These are phyloP conservation scores for Tetramorium alpestre DNA, from an alignment of 1,140 invertebrate genomes.

Conservation along the genomic window DNA sequence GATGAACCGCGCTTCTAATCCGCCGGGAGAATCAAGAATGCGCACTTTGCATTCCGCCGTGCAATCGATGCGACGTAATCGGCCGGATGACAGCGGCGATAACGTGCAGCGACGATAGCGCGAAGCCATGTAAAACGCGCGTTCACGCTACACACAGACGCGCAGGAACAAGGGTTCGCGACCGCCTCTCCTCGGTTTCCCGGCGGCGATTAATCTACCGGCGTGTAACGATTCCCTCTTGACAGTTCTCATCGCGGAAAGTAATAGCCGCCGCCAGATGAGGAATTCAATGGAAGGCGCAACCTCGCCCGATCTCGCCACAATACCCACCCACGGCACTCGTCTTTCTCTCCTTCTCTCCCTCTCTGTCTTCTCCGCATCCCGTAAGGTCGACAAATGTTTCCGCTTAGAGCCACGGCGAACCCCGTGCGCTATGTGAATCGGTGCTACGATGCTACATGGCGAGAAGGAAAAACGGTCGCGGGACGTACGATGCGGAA, in stretches of 20 bases:
- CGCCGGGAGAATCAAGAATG: not conserved
- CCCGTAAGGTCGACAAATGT: constrained; percentile 49
- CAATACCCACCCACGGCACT: constrained; percentile 47
- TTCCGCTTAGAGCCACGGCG: constrained; percentile 44
- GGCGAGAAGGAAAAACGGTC: not conserved
- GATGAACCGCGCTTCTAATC: constrained; percentile 29
- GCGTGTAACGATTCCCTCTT: constrained; percentile 64
- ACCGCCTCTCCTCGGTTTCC: constrained; percentile 64
- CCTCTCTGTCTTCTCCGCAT: not conserved
- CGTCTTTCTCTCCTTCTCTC: not conserved
- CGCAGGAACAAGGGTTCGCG: constrained; percentile 26
- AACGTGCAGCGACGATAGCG: constrained; percentile 8
- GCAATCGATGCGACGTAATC: constrained; percentile 49
- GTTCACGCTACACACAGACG: not conserved
- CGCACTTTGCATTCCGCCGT: constrained; percentile 50
- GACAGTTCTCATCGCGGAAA: constrained; percentile 74
- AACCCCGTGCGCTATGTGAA: constrained; percentile 38
- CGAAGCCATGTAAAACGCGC: constrained; percentile 22
- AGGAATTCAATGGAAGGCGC: constrained; percentile 69
- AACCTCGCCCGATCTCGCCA: constrained; percentile 38
- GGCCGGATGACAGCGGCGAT: constrained; percentile 33
- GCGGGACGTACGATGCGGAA: not conserved
- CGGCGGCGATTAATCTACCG: constrained; percentile 72
- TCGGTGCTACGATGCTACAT: constrained; percentile 7
- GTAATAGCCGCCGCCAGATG: constrained; percentile 71